Base-by-base conservation (phyloP, 1,140 invertebrate species). In the Diplogasteroides magnus region DNA sequence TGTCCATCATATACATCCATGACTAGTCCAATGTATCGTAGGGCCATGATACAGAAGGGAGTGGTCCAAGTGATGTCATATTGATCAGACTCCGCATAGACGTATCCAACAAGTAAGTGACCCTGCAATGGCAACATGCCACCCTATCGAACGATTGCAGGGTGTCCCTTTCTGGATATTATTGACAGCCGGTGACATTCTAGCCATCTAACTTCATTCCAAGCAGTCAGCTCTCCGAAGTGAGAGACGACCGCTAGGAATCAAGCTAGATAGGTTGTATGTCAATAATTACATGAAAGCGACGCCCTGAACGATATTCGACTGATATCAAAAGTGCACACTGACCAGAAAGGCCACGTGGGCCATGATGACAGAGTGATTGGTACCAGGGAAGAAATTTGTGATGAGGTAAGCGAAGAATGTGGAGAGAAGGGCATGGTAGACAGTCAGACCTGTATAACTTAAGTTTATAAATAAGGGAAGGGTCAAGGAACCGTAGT, bases 1-100 rank as follows among this genome's bases (percentile, higher is more conserved):
- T 31, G 58, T 23, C 85, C 85, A 79, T 86, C 85, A 73, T 85
- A 85, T 2, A 86, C 71, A 73, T 86, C 86, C 77, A 84, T 84
- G 0, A 83, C 83, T 14, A 86, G 76, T 19, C 82, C 84, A 31
- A 84, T 86, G 6, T 84, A 79, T 65, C 84, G 71, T 2, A 86
- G 76, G 15, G 82, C 84, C 37, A 86, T 74, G n/a, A 86, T 85
- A 77, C 85, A 86, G 59, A 84, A 85, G 3, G 85, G 84, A 23
- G 84, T 85, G 2, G 84, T 85, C 86, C 85, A 86, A 27, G 77
- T 81, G 28, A 86, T 85, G 37, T 78, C 78, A 73, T 85, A 85
- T 1, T 75, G 65, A 1, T 79, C 76, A 3, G 77, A 68, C 29
- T 78, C 71, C 13, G 76, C 74, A 28, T 66, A 69, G 74, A 76